Percentiles rank a stretch among this genome's conserved stretches.
These are phyloP conservation scores for Oscheius sp. DNA, from an alignment of 2,888 invertebrate species.

Conservation along the genomic window DNA sequence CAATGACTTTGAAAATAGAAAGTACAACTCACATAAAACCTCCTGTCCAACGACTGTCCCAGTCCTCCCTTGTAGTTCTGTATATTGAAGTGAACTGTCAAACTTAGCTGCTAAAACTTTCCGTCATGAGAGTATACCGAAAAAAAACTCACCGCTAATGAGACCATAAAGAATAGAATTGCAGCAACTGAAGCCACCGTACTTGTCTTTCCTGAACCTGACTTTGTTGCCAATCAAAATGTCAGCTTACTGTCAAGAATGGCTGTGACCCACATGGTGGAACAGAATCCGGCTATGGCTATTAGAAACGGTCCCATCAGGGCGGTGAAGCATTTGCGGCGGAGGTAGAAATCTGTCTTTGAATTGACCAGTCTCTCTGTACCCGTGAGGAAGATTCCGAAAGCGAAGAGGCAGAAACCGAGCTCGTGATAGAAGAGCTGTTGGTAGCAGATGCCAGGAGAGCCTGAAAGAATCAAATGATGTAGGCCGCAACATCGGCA, in stretches of 20 bases:
- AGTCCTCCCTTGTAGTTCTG: neutral
- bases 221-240: neutral
- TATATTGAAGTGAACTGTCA: constrained; percentile 20
- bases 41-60: constrained; percentile 16
- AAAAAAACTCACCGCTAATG: constrained; percentile 1
- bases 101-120: constrained; percentile 2
- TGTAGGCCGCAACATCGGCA: too few relatives aligned
- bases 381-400: constrained; percentile 18
- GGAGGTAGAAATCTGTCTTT: constrained; percentile 5
- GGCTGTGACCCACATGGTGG: constrained; percentile 6
- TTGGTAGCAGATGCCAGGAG: constrained; percentile 13
- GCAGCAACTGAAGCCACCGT: constrained; percentile 13
- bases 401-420: constrained; percentile 21
- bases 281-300: neutral
- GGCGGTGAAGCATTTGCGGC: neutral
- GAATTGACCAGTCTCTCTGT: constrained; percentile 21
- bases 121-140: neutral
- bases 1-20: too few relatives aligned
- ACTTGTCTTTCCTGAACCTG: constrained; percentile 9
- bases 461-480: neutral
- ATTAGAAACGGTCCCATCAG: neutral
- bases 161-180: constrained; percentile 1
- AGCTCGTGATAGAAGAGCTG: constrained; percentile 20
- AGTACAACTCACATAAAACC: neutral
- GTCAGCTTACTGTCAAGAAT: constrained; percentile 2